phyloP scores from a whole-genome alignment of 2,888 invertebrate species.

The Fragum fragum region DNA sequence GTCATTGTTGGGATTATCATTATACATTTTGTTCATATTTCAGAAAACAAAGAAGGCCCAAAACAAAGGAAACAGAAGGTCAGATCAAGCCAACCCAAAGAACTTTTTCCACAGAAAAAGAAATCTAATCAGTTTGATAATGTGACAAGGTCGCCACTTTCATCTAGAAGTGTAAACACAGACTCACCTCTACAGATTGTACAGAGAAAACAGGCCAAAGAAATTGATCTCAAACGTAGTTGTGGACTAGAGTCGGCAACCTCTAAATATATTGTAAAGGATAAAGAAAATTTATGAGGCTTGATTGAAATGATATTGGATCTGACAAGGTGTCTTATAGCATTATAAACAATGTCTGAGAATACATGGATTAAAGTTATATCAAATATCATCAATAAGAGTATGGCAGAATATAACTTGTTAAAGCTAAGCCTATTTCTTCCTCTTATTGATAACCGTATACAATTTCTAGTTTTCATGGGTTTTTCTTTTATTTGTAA shows the following conservation, averaged over 20 bases:
- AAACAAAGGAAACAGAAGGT: constrained; percentile 55
- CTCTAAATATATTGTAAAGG: constrained; percentile 62
- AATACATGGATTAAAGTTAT: too few relatives aligned
- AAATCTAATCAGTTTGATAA: constrained; percentile 42
- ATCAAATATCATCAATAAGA: too few relatives aligned
- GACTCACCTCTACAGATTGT: constrained; percentile 79
- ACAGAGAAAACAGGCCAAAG: constrained; percentile 77
- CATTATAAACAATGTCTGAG: too few relatives aligned
- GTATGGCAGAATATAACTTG: too few relatives aligned
- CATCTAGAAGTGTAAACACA: constrained; percentile 72
- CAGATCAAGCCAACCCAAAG: constrained; percentile 70
- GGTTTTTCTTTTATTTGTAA: too few relatives aligned
- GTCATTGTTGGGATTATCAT: too few relatives aligned
- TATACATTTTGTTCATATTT: neutral
- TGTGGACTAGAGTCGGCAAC: constrained; percentile 63
- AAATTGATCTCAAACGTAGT: constrained; percentile 67
- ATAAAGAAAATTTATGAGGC: constrained; percentile 65
- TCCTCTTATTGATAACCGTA: too few relatives aligned
- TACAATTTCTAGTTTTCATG: too few relatives aligned
- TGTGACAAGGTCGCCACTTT: constrained; percentile 73
- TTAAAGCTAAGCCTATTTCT: too few relatives aligned
- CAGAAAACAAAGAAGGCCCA: constrained; percentile 40
- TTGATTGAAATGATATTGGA: too few relatives aligned
- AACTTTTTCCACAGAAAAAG: constrained; percentile 67
- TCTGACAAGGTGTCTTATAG: too few relatives aligned